Percentiles rank a stretch among this genome's conserved stretches.
These are phyloP conservation scores for Eudyptes chrysolophus DNA, from an alignment of 2,113 vertebrate species.

Conservation along the genomic window DNA sequence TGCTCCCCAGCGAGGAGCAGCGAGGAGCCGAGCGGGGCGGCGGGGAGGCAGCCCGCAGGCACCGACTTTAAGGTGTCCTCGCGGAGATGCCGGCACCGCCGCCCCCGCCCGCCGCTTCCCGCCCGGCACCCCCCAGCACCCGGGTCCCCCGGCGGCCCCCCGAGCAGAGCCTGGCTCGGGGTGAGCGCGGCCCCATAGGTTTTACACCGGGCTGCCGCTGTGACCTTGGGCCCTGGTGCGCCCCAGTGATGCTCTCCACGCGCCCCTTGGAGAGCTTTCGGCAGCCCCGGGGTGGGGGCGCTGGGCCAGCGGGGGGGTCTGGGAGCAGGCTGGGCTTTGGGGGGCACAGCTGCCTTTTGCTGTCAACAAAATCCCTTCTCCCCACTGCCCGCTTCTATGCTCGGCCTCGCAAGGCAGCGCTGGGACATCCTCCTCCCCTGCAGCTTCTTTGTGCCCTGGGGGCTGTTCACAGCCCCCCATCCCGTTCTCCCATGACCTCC, in stretches of 20 bases:
- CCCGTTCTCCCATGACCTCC: not conserved
- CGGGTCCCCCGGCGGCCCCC: not conserved
- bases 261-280: not conserved
- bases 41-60: constrained; percentile 26
- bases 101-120: not conserved
- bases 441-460: not conserved
- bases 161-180: not conserved
- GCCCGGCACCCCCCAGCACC: not conserved
- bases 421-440: not conserved
- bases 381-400: not conserved
- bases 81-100: not conserved
- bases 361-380: not conserved
- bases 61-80: constrained; percentile 51
- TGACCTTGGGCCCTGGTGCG: not conserved
- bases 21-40: not conserved
- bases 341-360: not conserved
- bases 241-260: not conserved
- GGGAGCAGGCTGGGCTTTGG: not conserved
- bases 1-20: constrained; percentile 62
- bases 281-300: not conserved
- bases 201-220: not conserved
- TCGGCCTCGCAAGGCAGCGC: not conserved
- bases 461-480: not conserved
- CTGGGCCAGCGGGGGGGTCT: not conserved
- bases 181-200: accelerated